phyloP scores from a whole-genome alignment of 2,888 invertebrate genomes.

The Branchipolynoe longqiensis region DNA sequence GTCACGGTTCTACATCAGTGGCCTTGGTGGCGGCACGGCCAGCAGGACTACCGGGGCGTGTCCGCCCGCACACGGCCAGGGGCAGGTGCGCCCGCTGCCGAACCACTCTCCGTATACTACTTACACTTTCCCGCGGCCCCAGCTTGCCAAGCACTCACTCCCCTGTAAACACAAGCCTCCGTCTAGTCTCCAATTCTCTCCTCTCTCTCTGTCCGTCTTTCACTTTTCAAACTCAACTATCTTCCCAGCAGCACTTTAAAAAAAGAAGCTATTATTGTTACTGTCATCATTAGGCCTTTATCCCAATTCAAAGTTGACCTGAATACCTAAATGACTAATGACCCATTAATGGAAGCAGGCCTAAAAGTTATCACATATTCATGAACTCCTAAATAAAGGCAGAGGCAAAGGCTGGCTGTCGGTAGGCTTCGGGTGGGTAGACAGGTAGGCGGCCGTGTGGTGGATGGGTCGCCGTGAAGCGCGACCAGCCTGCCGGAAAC shows the following conservation, averaged over 20 bases:
- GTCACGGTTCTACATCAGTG: no score
- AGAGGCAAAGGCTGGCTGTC: neutral
- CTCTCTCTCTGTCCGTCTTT: no score
- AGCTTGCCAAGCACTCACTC: neutral
- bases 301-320: neutral
- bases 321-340: neutral
- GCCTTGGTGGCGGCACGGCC: no score
- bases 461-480: neutral
- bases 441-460: neutral
- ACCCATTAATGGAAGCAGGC: neutral
- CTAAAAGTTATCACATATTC: neutral
- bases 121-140: neutral
- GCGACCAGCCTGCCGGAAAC: neutral
- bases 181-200: neutral
- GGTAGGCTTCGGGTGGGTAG: neutral
- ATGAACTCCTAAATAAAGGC: neutral
- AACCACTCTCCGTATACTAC: conserved; percentile 16
- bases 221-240: no score
- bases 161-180: neutral
- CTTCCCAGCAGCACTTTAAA: no score
- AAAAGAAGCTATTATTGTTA: no score
- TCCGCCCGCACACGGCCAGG: neutral
- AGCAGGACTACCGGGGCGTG: no score
- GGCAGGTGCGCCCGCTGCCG: conserved; percentile 15
- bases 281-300: no score